A percentile compares a stretch with the other conserved stretches of the same genome.
These are phyloP conservation scores for Aspiorhynchus laticeps DNA, from an alignment of 2,113 vertebrate genomes.

Conservation along the genomic window DNA sequence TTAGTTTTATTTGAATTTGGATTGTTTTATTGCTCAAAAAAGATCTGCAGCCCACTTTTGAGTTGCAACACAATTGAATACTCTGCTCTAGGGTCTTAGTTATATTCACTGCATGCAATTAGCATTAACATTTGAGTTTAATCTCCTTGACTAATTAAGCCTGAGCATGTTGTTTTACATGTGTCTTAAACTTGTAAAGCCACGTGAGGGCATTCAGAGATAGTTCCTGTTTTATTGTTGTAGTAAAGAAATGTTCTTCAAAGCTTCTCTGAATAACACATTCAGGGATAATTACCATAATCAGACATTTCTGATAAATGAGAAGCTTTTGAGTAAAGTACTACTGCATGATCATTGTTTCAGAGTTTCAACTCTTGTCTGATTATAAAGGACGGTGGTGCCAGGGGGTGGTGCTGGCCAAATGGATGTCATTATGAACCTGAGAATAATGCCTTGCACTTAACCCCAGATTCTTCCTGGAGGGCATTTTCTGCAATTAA, in stretches of 20 bases:
- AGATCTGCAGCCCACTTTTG: not conserved
- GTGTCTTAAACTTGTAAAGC: constrained; percentile 3
- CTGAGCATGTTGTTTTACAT: not conserved
- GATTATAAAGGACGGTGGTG: constrained; percentile 1
- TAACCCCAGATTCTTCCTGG: constrained; percentile 23
- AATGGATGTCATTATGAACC: constrained; percentile 23
- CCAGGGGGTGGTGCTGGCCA: not conserved
- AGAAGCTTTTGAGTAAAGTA: constrained; percentile 12
- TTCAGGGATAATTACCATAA: constrained; percentile 24
- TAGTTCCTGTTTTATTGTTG: not conserved
- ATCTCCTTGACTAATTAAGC: constrained; percentile 4
- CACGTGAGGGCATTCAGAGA: not conserved
- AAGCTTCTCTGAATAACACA: not conserved
- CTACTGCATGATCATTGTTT: constrained; percentile 14
- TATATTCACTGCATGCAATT: not conserved
- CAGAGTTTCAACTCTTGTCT: constrained; percentile 3
- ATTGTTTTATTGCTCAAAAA: not conserved
- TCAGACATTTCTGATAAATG: not conserved
- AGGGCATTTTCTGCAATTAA: constrained; percentile 12
- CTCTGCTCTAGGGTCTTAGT: not conserved
- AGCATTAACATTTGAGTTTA: not conserved
- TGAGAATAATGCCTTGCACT: constrained; percentile 22
- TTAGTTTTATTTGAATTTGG: not conserved
- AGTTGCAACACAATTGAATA: not conserved
- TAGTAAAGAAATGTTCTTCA: not conserved